Evolutionary conservation across 2,113 vertebrate genomes (phyloP), one percentile per base, ranked within the genome.

Genomic region (Mola mola): DNA sequence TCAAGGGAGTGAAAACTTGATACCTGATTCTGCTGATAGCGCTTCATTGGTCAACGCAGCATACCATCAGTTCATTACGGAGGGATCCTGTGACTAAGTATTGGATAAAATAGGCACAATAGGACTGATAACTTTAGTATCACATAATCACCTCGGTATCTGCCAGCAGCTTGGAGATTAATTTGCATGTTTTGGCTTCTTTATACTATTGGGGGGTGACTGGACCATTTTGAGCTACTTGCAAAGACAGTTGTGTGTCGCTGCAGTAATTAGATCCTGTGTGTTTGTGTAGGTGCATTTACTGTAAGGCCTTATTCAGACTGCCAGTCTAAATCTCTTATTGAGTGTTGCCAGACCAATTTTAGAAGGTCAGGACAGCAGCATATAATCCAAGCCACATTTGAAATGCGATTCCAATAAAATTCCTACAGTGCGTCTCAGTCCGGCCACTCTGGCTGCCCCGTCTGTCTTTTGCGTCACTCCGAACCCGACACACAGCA

Each of bases 221-320:
- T n/a, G n/a, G n/a, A n/a, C n/a, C n/a, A n/a, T n/a, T n/a, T n/a
- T n/a, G n/a, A n/a, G n/a, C n/a, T n/a, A n/a, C n/a, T n/a, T n/a
- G n/a, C n/a, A n/a, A n/a, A n/a, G n/a, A n/a, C n/a, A n/a, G n/a
- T n/a, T n/a, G n/a, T n/a, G n/a, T n/a, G n/a, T n/a, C n/a, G n/a
- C n/a, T n/a, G n/a, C n/a, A 63, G 65, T 81, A 69, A 81, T 86
- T 72, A 65, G 59, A 76, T 74, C 61, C 59, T 76, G 59, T 75
- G 71, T 70, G 60, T 56, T 42, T 36, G 20, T 70, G 46, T 47
- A 46, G 28, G 6, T 9, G 28, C 28, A n/a, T n/a, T n/a, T n/a
- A n/a, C n/a, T n/a, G n/a, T n/a, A 9, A 29, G 28, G 2, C 9
- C 68, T 34, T 64, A 8, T 38, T 58, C 22, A 17, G 50, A 0